Conservation (phyloP, 2,888 invertebrate species). For the Latrodectus elegans region DNA sequence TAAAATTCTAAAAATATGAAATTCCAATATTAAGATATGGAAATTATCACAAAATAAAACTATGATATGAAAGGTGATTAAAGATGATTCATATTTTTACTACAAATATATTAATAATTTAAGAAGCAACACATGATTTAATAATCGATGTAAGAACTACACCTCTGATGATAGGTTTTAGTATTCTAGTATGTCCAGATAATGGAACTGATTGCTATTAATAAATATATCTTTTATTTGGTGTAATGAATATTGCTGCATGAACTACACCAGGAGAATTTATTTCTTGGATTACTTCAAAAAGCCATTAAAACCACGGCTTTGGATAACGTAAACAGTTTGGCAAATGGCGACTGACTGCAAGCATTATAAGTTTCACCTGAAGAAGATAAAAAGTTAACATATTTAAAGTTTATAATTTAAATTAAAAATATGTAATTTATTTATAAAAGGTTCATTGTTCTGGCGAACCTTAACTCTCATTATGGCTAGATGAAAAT, state of each 20-base stretch:
- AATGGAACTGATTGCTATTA: conserved; percentile 36
- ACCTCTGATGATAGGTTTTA: conserved; percentile 29
- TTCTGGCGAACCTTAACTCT: too few species aligned
- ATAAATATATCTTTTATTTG: conserved; percentile 13
- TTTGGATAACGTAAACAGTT: conserved; percentile 35
- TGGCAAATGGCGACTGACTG: conserved; percentile 46
- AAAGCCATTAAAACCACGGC: conserved; percentile 49
- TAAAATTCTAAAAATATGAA: too few species aligned
- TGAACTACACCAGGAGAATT: conserved; percentile 36
- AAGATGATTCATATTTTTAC: too few species aligned
- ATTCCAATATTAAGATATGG: too few species aligned
- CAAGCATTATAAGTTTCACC: conserved; percentile 55
- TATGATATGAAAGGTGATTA: too few species aligned
- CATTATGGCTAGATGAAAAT: too few species aligned
- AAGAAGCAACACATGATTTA: not conserved
- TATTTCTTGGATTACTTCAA: conserved; percentile 55
- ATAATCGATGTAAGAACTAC: not conserved
- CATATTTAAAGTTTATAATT: too few species aligned
- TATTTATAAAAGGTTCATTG: too few species aligned
- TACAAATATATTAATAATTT: too few species aligned
- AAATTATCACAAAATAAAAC: too few species aligned
- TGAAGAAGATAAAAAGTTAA: not conserved
- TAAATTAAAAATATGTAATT: too few species aligned
- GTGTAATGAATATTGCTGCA: conserved; percentile 17
- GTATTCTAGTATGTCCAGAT: conserved; percentile 39